Conservation (phyloP, 2,888 invertebrate species). For the Cataglyphis rosenhaueri region DNA sequence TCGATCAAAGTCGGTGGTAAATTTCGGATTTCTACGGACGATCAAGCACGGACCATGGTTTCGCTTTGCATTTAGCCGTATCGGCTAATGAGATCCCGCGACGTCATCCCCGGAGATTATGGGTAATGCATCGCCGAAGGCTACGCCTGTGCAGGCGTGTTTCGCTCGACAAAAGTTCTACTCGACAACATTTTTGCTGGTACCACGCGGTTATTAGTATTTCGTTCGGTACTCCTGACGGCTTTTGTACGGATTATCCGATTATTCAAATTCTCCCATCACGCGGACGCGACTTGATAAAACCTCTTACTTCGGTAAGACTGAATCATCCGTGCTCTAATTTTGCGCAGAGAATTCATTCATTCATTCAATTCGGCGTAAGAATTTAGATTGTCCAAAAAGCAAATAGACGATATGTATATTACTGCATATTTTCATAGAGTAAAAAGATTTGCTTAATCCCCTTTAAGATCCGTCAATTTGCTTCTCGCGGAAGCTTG, state of each 20-base stretch:
- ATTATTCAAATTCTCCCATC: slow-evolving; percentile 53
- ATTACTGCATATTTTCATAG: slow-evolving; percentile 24
- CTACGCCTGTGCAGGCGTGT: slow-evolving; percentile 15
- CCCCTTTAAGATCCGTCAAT: slow-evolving; percentile 39
- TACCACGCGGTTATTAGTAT: slow-evolving; percentile 49
- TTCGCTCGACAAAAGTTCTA: slow-evolving; percentile 51
- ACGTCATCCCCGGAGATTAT: slow-evolving; percentile 60
- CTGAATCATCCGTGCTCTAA: slow-evolving; percentile 38
- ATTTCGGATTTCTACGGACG: slow-evolving; percentile 24
- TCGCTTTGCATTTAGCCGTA: slow-evolving; percentile 61
- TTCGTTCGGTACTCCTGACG: slow-evolving; percentile 33
- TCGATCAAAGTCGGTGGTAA: slow-evolving; percentile 33
- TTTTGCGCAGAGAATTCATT: neutral
- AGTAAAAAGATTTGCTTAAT: slow-evolving; percentile 36
- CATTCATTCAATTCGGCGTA: slow-evolving; percentile 20
- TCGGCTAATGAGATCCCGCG: slow-evolving; percentile 67
- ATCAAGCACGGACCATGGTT: slow-evolving; percentile 42
- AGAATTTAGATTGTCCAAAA: slow-evolving; percentile 23
- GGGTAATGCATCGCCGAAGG: slow-evolving; percentile 64
- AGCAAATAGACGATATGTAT: slow-evolving; percentile 31
- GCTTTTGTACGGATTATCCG: slow-evolving; percentile 50
- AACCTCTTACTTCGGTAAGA: slow-evolving; percentile 20
- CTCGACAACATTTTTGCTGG: slow-evolving; percentile 56
- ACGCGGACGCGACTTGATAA: slow-evolving; percentile 37
- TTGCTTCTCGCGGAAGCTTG: neutral